Percentiles rank a stretch among this genome's conserved stretches.
Conservation (phyloP, 1,140 invertebrate species). For the Drosophila mayri region DNA sequence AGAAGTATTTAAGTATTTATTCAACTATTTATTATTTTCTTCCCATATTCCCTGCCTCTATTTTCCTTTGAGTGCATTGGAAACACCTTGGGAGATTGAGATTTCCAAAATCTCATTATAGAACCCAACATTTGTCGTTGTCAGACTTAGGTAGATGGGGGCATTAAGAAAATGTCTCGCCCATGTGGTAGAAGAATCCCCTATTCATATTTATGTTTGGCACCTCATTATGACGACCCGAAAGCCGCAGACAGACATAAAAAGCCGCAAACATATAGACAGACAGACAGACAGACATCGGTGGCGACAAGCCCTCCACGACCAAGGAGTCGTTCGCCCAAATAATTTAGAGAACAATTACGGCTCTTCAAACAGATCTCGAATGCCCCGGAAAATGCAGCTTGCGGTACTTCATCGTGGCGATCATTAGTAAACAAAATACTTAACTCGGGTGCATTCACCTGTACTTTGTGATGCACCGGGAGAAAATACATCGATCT, state of each 20-base stretch:
- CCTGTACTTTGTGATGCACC: slow-evolving; percentile 43
- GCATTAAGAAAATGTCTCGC: slow-evolving; percentile 26
- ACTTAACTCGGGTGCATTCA: slow-evolving; percentile 66
- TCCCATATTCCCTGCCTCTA: not conserved
- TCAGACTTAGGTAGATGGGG: not conserved
- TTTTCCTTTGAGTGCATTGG: not conserved
- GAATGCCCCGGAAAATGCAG: slow-evolving; percentile 31
- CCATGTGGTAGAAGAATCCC: slow-evolving; percentile 36
- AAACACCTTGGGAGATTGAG: slow-evolving; percentile 44
- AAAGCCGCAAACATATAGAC: slow-evolving; percentile 45
- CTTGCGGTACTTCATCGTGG: slow-evolving; percentile 59
- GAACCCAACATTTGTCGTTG: slow-evolving; percentile 56
- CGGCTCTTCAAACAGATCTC: slow-evolving; percentile 61
- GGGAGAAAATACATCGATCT: not conserved
- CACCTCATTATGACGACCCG: slow-evolving; percentile 76
- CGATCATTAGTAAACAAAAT: slow-evolving; percentile 81
- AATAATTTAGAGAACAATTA: slow-evolving; percentile 80
- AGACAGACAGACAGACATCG: slow-evolving; percentile 27
- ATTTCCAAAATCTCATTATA: slow-evolving; percentile 75
- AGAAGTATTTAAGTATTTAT: not conserved
- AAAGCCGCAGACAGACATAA: slow-evolving; percentile 64
- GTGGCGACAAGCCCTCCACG: slow-evolving; percentile 62
- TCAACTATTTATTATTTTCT: not conserved
- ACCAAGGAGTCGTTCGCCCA: slow-evolving; percentile 27
- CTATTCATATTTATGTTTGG: slow-evolving; percentile 66